Percentiles rank a stretch among this genome's conserved stretches.
These are phyloP conservation scores for Crotalus helleri DNA, from an alignment of 2,113 vertebrate species.

Conservation along the genomic window DNA sequence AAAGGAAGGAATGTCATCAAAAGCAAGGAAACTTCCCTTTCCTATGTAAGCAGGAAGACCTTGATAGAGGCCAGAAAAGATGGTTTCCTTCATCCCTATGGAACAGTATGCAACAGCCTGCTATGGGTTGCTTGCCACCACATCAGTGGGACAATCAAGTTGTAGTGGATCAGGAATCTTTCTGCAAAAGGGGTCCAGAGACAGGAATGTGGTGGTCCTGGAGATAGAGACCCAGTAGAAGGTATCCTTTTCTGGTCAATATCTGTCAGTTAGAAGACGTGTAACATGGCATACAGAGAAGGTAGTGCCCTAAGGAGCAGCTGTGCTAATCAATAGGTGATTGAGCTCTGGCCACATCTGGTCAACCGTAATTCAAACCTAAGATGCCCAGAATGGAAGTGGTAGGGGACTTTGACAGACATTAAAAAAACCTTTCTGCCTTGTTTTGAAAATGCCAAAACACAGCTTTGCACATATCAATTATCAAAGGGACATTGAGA, in stretches of 20 bases:
- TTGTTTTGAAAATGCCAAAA: background rate
- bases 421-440: background rate
- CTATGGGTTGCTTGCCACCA: background rate
- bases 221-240: too few species aligned
- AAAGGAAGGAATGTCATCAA: background rate
- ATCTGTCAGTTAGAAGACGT: background rate
- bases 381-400: background rate
- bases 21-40: background rate
- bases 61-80: background rate
- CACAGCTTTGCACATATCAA: background rate
- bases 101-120: background rate
- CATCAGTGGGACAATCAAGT: too few species aligned
- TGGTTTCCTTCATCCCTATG: background rate
- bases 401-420: background rate
- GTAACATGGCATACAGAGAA: background rate
- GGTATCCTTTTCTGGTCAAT: background rate
- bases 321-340: background rate
- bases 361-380: background rate
- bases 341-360: background rate
- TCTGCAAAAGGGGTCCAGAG: background rate
- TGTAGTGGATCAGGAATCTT: background rate
- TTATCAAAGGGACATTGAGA: background rate
- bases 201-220: background rate
- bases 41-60: background rate
- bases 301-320: background rate